Base-by-base conservation (phyloP, 2,888 invertebrate genomes). In the Nasonovia ribisnigri region DNA sequence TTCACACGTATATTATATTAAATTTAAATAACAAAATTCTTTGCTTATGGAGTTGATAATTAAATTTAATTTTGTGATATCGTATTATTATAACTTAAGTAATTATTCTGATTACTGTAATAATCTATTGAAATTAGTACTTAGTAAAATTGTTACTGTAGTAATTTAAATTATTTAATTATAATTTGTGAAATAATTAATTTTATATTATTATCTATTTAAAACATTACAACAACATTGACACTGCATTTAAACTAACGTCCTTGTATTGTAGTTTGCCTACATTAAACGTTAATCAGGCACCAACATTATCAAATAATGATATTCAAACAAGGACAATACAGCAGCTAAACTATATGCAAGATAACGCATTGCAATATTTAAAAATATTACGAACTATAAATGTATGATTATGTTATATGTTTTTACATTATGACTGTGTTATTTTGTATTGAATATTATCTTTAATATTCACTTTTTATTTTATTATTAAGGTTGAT, bases 181-280 rank as follows among this genome's bases (percentile, higher is more conserved):
- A 26, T 54, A 24, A 67, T 67, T 67, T 67, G n/a, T 77, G 36
- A 43, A 42, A 42, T 84, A 26, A 43, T 84, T 43, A 43, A 43
- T 43, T 42, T 84, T 67, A 43, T 26, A 43, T 84, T 29, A 10
- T 84, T 84, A 86, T 46, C 16, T n/a, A 16, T 48, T 86, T 43
- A 86, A n/a, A 48, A 51, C 48, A 51, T 36, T 3, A 36, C 6
- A n/a, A 51, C 29, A 29, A 43, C n/a, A n/a, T 26, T 26, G 36
- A 54, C n/a, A 86, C 86, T 86, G 46, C 91, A 60, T 87, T 86
- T 86, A 60, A 57, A 29, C 26, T 8, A 6, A 86, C 91, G 24
- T 36, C 1, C 0, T 0, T 36, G 91, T 87, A 92, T 16, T 48
- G 0, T 13, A 48, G 29, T 42, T 92, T 92, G 86, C 86, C 91